Evolutionary conservation across 2,888 invertebrate genomes (phyloP), one percentile per base, ranked within the genome.

Genomic region (Synergus japonicus): DNA sequence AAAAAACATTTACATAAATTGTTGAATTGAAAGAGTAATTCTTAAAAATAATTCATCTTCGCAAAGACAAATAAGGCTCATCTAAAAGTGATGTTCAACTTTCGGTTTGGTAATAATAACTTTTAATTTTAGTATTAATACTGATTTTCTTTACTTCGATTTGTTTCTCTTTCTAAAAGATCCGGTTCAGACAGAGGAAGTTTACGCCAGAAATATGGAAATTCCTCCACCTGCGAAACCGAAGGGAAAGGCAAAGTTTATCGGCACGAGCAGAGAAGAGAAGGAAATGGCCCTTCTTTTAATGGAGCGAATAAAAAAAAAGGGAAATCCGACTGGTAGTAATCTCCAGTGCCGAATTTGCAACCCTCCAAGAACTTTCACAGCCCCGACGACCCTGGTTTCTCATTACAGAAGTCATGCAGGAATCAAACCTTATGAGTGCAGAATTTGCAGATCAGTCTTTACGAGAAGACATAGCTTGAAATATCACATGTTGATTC

Each of bases 401-500:
- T 94, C 94, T 60, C 94, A 94, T 87, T 94, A 94, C 87, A 91
- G 94, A 49, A 94, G 94, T 86, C 94, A 94, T 88, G 94, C 94
- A 90, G 94, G 94, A 60, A 94, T 94, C 85, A 94, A 94, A 86
- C 94, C 94, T 1, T 94, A 94, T 85, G 93, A 93, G 82, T 94
- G 94, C 89, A 92, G 93, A 76, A 93, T 94, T 78, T 94, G 94
- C 85, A 92, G 93, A 78, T 93, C 94, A 5, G 94, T 94, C 58
- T 94, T 94, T 86, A 94, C 94, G 1, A 90, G 94, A 46, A 93
- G 94, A 79, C 94, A 94, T 89, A 94, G 94, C 80, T 92, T 94
- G 46, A 94, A 94, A 86, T 94, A 94, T 88, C 94, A 94, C 87
- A 93, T 94, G 93, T 88, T 94, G 81, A 94, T 94, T 83, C 94